phyloP scores from a whole-genome alignment of 1,140 invertebrate species.

The Plutomurus gul region DNA sequence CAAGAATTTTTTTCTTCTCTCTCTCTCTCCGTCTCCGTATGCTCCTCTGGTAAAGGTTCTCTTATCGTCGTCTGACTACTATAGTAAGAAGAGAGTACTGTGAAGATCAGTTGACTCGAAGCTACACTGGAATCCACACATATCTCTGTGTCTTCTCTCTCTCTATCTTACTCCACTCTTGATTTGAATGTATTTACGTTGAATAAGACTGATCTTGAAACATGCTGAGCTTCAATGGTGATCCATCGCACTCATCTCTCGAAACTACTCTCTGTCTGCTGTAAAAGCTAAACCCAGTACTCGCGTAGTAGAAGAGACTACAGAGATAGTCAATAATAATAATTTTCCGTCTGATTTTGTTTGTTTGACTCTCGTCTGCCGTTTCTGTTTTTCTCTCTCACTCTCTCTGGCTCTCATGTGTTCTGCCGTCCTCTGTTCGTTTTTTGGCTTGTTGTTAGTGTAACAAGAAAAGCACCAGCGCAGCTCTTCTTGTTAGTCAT shows the following conservation, averaged over 20 bases:
- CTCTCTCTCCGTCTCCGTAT: not conserved
- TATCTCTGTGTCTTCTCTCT: not conserved
- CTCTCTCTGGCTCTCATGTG: not conserved
- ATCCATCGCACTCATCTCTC: not conserved
- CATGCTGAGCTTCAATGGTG: not conserved
- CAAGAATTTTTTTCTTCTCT: slow-evolving; percentile 44
- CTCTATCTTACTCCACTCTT: too few relatives aligned
- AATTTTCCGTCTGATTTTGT: not conserved
- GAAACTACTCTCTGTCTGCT: too few relatives aligned
- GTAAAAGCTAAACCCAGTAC: not conserved
- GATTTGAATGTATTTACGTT: not conserved
- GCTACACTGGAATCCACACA: not conserved
- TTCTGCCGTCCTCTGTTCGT: not conserved
- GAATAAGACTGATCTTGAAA: slow-evolving; percentile 26
- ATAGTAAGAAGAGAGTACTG: slow-evolving; percentile 20
- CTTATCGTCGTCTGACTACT: not conserved
- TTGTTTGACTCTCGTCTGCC: too few relatives aligned
- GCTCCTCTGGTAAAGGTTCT: slow-evolving; percentile 12
- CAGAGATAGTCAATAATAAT: not conserved
- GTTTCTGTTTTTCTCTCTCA: not conserved
- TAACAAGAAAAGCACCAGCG: not conserved
- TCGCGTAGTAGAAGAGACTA: not conserved
- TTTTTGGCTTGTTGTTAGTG: not conserved
- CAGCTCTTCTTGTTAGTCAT: not conserved
- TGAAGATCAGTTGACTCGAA: not conserved